Percentiles rank a stretch among this genome's conserved stretches.
Evolutionary conservation across 2,888 invertebrate genomes (phyloP).

Genomic region (Spilarctia lutea): DNA sequence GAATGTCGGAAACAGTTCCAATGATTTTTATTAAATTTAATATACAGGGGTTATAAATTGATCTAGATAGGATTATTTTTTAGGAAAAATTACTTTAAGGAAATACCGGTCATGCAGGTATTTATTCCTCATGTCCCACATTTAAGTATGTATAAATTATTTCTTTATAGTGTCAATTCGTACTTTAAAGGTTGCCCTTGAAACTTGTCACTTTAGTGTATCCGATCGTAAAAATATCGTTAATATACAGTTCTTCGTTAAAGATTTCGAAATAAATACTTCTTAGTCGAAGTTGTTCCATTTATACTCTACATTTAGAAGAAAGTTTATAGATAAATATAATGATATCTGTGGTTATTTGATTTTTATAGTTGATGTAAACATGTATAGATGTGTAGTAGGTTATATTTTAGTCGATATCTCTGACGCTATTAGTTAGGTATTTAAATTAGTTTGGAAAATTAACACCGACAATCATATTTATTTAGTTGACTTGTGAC

Average conservation of each 20-base stretch:
- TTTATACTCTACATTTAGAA: conserved; percentile 29
- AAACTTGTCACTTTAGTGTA: conserved; percentile 42
- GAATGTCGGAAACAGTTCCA: too few species aligned
- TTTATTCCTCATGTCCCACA: too few species aligned
- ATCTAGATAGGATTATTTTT: too few species aligned
- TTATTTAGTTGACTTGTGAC: not conserved
- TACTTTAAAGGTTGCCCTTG: conserved; percentile 1
- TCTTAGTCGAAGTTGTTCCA: conserved; percentile 33
- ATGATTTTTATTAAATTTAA: too few species aligned
- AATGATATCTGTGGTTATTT: conserved; percentile 33
- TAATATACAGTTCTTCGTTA: conserved; percentile 53
- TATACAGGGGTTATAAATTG: too few species aligned
- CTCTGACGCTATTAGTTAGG: not conserved
- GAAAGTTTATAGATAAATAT: conserved; percentile 28
- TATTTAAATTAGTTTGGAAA: not conserved
- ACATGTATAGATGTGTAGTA: conserved; percentile 1
- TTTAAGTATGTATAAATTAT: not conserved
- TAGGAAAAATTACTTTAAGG: too few species aligned
- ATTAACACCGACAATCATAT: too few species aligned
- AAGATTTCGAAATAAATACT: conserved; percentile 50
- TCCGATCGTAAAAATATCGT: conserved; percentile 56
- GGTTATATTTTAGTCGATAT: not conserved
- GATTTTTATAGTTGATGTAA: conserved; percentile 33
- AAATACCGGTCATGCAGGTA: too few species aligned
- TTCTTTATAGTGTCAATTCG: not conserved